Percentiles rank a stretch among this genome's conserved stretches.
Conservation (phyloP, 2,113 vertebrate species). For the Indicator maculatus region DNA sequence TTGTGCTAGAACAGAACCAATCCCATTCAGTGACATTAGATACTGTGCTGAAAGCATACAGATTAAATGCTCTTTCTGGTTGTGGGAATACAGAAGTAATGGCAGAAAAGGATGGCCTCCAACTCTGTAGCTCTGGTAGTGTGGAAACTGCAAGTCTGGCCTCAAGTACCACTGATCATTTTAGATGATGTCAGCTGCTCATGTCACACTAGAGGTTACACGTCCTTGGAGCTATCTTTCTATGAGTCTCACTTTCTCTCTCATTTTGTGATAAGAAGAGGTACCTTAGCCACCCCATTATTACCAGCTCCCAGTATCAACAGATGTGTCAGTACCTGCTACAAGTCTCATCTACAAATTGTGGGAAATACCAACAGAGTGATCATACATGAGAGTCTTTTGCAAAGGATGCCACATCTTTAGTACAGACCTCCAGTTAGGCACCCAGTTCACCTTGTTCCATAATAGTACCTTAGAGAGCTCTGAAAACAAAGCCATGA, state of each 20-base stretch:
- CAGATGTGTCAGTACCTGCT: not conserved
- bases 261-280: not conserved
- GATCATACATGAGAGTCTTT: too few relatives aligned
- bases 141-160: not conserved
- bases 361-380: not conserved
- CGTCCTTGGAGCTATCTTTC: not conserved
- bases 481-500: not conserved
- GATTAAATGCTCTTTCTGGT: not conserved
- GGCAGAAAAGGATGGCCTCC: not conserved
- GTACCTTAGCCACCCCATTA: not conserved
- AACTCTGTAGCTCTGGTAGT: not conserved
- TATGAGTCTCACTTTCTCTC: not conserved
- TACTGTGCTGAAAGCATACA: too few relatives aligned
- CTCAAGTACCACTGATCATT: not conserved
- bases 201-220: fast-evolving
- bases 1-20: too few relatives aligned
- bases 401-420: not conserved
- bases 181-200: not conserved
- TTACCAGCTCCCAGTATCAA: not conserved
- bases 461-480: not conserved
- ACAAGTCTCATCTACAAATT: not conserved
- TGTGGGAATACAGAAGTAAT: not conserved
- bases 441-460: not conserved
- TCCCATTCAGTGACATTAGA: too few relatives aligned
- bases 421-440: not conserved